A percentile compares a stretch with the other conserved stretches of the same genome.
Evolutionary conservation across 1,140 invertebrate genomes (phyloP).

Genomic region (Drosophila nikananu): DNA sequence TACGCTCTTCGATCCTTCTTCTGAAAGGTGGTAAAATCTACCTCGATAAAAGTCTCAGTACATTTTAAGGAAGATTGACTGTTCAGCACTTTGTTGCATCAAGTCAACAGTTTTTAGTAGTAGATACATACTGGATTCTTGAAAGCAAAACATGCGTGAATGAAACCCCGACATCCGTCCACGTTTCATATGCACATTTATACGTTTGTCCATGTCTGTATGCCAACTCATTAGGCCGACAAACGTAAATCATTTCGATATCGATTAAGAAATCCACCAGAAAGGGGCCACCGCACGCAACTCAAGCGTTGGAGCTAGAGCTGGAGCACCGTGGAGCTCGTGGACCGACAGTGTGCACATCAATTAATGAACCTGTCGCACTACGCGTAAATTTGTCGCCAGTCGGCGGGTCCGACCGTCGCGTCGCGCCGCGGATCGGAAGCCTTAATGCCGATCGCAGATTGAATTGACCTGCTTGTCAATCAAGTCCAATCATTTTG

Average conservation of each 20-base stretch:
- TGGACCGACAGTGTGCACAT: conserved; percentile 75
- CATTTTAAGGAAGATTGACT: background rate
- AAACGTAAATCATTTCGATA: conserved; percentile 82
- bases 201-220: conserved; percentile 35
- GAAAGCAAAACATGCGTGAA: conserved; percentile 64
- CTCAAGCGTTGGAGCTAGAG: conserved; percentile 45
- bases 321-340: conserved; percentile 40
- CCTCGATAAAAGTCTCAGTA: background rate
- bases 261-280: conserved; percentile 78
- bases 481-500: conserved; percentile 76
- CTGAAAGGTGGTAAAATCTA: background rate
- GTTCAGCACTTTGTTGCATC: conserved; percentile 48
- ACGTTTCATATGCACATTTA: background rate
- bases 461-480: conserved; percentile 72
- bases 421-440: conserved; percentile 22
- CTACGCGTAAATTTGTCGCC: conserved; percentile 78
- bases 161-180: conserved; percentile 41
- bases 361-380: conserved; percentile 80
- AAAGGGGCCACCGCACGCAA: conserved; percentile 75
- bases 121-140: conserved; percentile 34
- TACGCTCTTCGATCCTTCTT: background rate
- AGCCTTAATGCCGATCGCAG: conserved; percentile 48
- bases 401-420: conserved; percentile 24
- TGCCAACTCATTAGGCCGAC: conserved; percentile 75
- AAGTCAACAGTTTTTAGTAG: conserved; percentile 64